These are phyloP conservation scores for Megamerina dolium DNA, from an alignment of 2,888 invertebrate genomes.

Conservation along the genomic window DNA sequence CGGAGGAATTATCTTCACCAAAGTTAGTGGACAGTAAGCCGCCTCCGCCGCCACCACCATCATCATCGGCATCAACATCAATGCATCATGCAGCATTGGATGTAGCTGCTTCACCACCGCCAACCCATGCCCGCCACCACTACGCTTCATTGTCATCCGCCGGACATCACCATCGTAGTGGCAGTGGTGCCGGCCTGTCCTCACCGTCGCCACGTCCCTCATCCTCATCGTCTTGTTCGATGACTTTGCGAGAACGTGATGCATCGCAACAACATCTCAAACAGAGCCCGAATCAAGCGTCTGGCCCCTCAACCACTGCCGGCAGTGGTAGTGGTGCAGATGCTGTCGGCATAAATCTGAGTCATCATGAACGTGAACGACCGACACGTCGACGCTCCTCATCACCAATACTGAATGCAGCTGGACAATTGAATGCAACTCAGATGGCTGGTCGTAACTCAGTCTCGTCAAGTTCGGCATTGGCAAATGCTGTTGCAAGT, in stretches of 20 bases:
- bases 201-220: conserved; percentile 16
- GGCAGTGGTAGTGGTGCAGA: conserved; percentile 14
- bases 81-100: conserved; percentile 20
- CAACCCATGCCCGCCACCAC: conserved; percentile 18
- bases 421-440: conserved; percentile 4
- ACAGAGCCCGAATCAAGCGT: conserved; percentile 29
- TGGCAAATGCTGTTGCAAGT: conserved; percentile 19
- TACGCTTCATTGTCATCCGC: conserved; percentile 3
- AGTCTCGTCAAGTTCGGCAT: background rate
- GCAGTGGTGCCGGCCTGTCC: background rate
- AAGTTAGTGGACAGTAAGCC: conserved; percentile 37
- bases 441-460: background rate
- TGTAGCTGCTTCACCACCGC: conserved; percentile 17
- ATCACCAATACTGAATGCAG: conserved; percentile 4
- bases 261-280: conserved; percentile 26
- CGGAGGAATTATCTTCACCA: conserved; percentile 37
- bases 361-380: conserved; percentile 19
- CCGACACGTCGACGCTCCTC: conserved; percentile 9
- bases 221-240: conserved; percentile 10
- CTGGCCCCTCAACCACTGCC: conserved; percentile 8
- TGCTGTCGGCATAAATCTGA: conserved; percentile 35
- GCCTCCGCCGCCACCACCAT: too few relatives aligned
- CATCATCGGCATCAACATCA: conserved; percentile 7
- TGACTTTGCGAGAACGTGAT: conserved; percentile 18
- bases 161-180: conserved; percentile 10